phyloP scores from a whole-genome alignment of 2,888 invertebrate genomes.

The Linnaemya vulpina region DNA sequence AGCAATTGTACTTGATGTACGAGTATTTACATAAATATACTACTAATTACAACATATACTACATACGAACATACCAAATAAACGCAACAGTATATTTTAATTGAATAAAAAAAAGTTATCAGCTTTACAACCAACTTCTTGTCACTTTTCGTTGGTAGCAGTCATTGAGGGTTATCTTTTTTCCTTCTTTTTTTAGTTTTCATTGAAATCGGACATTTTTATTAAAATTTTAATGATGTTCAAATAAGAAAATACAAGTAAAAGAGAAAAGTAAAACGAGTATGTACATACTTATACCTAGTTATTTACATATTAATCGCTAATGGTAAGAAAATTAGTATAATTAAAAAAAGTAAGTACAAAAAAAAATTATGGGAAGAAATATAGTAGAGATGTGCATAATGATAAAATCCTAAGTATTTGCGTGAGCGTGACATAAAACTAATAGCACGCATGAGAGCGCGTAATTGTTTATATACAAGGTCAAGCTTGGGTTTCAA shows the following conservation, averaged over 20 bases:
- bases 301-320: slow-evolving; percentile 42
- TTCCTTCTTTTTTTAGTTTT: slow-evolving; percentile 60
- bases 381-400: not conserved
- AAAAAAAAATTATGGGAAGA: slow-evolving; percentile 23
- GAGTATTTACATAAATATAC: too few species aligned
- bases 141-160: not conserved
- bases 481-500: too few species aligned
- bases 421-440: too few species aligned
- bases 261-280: slow-evolving; percentile 29
- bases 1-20: too few species aligned
- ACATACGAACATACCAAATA: slow-evolving; percentile 2
- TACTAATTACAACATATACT: too few species aligned
- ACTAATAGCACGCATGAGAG: too few species aligned
- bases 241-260: slow-evolving; percentile 76
- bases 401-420: too few species aligned
- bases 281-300: not conserved
- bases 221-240: slow-evolving; percentile 82
- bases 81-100: slow-evolving; percentile 65
- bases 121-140: slow-evolving; percentile 37
- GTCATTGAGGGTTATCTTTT: slow-evolving; percentile 21
- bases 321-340: slow-evolving; percentile 64
- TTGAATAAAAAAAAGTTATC: slow-evolving; percentile 35
- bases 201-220: slow-evolving; percentile 68
- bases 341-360: slow-evolving; percentile 50
- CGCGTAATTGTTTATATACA: too few species aligned